Evolutionary conservation across 1,140 invertebrate species (phyloP), one percentile per base, ranked within the genome.

Genomic region (Ectropis grisescens): DNA sequence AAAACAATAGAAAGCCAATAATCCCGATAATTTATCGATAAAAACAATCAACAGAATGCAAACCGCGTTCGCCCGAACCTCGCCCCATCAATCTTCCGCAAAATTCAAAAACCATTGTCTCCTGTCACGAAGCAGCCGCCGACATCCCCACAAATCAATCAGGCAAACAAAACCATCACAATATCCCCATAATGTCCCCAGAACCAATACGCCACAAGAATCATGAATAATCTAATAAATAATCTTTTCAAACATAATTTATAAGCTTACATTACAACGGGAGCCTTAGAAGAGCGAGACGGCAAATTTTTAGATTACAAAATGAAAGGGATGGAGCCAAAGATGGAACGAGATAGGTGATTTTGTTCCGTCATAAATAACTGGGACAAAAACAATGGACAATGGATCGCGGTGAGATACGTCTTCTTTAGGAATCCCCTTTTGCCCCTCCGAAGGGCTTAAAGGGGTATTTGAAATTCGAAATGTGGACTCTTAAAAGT

Each of bases 161-260:
- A 66, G n/a, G n/a, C 29, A 41, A 37, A 37, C 51, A 58, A 58
- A 60, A 53, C 28, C 39, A 8, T 11, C 13, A 37, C 13, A 38
- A 38, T 47, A 50, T n/a, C n/a, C n/a, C n/a, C 50, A 55, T 59
- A 58, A 67, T 70, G 74, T 75, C 70, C 69, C 66, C 62, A 57
- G 72, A 53, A 64, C 67, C 70, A 74, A 78, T 80, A 78, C 65
- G 48, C 65, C 64, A 75, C 72, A 57, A 59, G 49, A 44, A 53
- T 67, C 54, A 72, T 75, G 75, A 80, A 80, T 80, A 80, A 80
- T 72, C 67, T 76, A 75, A 80, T 80, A 80, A 80, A 80, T 80
- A 75, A 80, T 76, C 60, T 78, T 72, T 67, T 65, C 62, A 58
- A 68, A 55, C 52, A 47, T 72, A 66, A 76, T 76, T 80, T 80